phyloP scores from a whole-genome alignment of 2,888 invertebrate species.

The Caenorhabditis macrosperma region DNA sequence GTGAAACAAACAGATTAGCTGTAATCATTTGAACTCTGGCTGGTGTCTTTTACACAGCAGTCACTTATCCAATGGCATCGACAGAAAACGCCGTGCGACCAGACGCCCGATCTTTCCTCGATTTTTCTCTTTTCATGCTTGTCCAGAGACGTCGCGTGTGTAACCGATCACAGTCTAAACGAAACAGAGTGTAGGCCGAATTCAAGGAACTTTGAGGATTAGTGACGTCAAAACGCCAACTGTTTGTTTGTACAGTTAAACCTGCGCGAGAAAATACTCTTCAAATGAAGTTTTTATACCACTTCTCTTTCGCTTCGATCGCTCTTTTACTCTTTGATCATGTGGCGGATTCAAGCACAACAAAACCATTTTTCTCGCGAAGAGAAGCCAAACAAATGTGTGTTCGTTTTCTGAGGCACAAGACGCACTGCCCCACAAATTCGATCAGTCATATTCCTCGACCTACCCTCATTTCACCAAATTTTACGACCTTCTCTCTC shows the following conservation, averaged over 20 bases:
- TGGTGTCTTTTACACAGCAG: constrained; percentile 15
- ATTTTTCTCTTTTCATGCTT: neutral
- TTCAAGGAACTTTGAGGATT: constrained; percentile 30
- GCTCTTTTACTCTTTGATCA: constrained; percentile 2
- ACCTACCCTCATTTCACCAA: neutral
- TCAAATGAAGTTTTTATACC: constrained; percentile 24
- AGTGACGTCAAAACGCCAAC: constrained; percentile 53
- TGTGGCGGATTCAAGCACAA: neutral
- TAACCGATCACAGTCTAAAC: constrained; percentile 42
- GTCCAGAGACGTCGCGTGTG: constrained; percentile 12
- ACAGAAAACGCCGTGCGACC: neutral
- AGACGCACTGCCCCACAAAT: neutral
- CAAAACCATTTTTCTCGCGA: no score
- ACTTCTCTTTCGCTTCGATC: neutral
- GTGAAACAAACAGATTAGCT: constrained; percentile 50
- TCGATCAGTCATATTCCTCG: constrained; percentile 4
- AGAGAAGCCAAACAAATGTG: neutral
- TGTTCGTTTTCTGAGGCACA: neutral
- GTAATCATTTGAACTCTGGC: constrained; percentile 40
- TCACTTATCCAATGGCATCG: neutral
- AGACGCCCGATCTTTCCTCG: neutral
- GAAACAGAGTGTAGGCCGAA: constrained; percentile 16
- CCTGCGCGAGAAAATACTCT: constrained; percentile 36
- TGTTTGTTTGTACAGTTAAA: constrained; percentile 51
- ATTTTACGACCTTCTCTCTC: constrained; percentile 18